Conservation (phyloP, 2,113 vertebrate species). For the Pterocles orientalis region DNA sequence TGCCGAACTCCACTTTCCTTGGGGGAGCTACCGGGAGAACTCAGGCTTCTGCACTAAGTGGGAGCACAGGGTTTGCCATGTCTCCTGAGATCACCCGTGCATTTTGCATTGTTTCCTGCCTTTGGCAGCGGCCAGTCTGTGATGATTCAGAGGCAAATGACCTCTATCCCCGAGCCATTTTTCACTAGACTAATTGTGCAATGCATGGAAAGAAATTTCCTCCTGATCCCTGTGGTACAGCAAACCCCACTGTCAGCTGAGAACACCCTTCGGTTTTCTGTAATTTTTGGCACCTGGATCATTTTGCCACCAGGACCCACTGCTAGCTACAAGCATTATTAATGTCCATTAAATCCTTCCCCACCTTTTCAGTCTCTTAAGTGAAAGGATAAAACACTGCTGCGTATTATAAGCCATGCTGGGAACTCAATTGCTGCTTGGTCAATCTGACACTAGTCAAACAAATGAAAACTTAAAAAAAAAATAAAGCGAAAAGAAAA, state of each 20-base stretch:
- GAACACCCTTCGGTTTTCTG: neutral
- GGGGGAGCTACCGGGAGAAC: neutral
- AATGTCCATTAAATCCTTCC: neutral
- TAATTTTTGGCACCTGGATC: neutral
- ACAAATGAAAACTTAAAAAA: neutral
- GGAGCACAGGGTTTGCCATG: neutral
- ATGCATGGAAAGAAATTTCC: neutral
- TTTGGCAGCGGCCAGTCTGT: neutral
- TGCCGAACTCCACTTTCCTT: neutral
- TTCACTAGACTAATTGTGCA: constrained; percentile 23
- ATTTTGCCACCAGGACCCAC: neutral
- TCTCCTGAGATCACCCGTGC: neutral
- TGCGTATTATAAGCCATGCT: neutral
- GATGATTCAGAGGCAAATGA: neutral
- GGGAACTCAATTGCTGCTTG: neutral
- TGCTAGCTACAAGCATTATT: neutral
- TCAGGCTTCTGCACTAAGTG: neutral
- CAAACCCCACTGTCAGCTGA: neutral
- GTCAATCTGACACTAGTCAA: neutral
- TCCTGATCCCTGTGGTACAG: neutral
- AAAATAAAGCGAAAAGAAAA: neutral
- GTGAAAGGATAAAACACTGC: neutral
- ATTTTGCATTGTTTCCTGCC: neutral
- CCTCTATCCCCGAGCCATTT: neutral
- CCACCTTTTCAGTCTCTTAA: neutral